Conservation (phyloP, 2,888 invertebrate genomes). For the Drosophila setosimentum region DNA sequence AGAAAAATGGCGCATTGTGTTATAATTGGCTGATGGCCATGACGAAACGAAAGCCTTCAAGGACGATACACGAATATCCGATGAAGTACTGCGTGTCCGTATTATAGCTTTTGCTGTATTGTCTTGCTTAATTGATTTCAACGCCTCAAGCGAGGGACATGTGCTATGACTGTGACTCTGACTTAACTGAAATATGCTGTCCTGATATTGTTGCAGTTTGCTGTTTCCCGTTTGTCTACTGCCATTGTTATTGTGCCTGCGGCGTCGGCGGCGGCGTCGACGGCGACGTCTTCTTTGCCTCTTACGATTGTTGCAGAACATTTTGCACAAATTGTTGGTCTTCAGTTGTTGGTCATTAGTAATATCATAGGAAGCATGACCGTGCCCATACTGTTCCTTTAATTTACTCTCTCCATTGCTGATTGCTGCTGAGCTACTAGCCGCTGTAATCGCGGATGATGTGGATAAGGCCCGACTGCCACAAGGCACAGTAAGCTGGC, state of each 20-base stretch:
- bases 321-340: constrained; percentile 68
- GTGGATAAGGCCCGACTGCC: constrained; percentile 20
- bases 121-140: constrained; percentile 41
- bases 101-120: constrained; percentile 8
- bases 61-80: constrained; percentile 28
- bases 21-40: constrained; percentile 20
- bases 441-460: constrained; percentile 3
- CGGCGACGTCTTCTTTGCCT: constrained; percentile 61
- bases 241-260: constrained; percentile 35
- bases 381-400: constrained; percentile 52
- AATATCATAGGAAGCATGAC: constrained; percentile 56
- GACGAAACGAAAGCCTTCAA: constrained; percentile 42
- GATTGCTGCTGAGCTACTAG: constrained; percentile 10
- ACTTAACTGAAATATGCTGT: constrained; percentile 14
- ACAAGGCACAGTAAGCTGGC: constrained; percentile 17
- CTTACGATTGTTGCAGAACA: constrained; percentile 70
- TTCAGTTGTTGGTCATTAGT: constrained; percentile 72
- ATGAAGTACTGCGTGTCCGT: constrained; percentile 5
- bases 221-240: constrained; percentile 16
- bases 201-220: constrained; percentile 34
- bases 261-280: constrained; percentile 65
- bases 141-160: constrained; percentile 44
- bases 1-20: constrained; percentile 49
- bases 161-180: neutral
- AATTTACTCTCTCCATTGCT: constrained; percentile 25